These are phyloP conservation scores for Albula glossodonta DNA, from an alignment of 2,113 vertebrate species.

Conservation along the genomic window DNA sequence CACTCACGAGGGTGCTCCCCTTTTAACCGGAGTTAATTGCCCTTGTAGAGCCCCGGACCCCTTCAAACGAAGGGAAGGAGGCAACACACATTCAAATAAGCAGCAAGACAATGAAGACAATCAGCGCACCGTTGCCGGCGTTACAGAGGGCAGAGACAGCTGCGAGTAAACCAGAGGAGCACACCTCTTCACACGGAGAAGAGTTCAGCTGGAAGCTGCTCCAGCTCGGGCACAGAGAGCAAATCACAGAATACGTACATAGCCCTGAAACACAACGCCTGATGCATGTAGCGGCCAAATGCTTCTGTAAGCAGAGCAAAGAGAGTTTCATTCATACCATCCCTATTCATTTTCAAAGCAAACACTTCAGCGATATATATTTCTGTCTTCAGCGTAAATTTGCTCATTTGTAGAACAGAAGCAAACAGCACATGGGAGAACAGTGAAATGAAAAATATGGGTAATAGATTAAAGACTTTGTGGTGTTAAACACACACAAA, in stretches of 20 bases:
- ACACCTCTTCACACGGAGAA: conserved; percentile 36
- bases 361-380: neutral
- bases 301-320: conserved; percentile 83
- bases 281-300: conserved; percentile 83
- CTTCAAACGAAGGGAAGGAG: conserved; percentile 79
- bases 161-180: conserved; percentile 12
- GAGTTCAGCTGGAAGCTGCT: conserved; percentile 22
- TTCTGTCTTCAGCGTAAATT: conserved; percentile 57
- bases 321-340: conserved; percentile 79
- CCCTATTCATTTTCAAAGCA: conserved; percentile 61
- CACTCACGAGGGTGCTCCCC: conserved; percentile 75
- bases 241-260: conserved; percentile 63
- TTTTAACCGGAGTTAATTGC: conserved; percentile 95
- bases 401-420: conserved; percentile 39
- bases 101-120: conserved; percentile 55
- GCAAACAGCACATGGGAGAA: neutral
- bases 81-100: conserved; percentile 75
- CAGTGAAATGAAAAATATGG: too few species aligned
- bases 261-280: conserved; percentile 75
- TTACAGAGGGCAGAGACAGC: conserved; percentile 43
- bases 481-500: too few species aligned
- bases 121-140: conserved; percentile 43
- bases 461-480: too few species aligned
- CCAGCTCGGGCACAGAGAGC: conserved; percentile 23
- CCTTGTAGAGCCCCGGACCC: conserved; percentile 78